Conservation (phyloP, 2,888 invertebrate genomes). For the Ectemnius cavifrons region DNA sequence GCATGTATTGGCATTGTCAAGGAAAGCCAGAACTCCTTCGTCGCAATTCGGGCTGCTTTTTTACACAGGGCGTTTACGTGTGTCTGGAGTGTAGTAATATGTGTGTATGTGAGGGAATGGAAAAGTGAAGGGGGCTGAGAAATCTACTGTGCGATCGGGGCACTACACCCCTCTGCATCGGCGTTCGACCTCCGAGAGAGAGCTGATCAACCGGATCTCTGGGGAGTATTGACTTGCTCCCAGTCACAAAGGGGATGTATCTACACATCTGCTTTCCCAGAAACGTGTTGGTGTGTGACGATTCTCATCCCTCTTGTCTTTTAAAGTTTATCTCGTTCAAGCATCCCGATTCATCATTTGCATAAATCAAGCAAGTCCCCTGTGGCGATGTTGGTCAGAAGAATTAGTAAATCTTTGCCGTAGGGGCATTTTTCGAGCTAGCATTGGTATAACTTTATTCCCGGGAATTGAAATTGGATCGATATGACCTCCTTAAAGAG, state of each 20-base stretch:
- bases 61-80: slow-evolving; percentile 32
- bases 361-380: no score
- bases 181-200: slow-evolving; percentile 37
- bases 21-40: slow-evolving; percentile 29
- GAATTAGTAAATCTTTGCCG: no score
- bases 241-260: slow-evolving; percentile 54
- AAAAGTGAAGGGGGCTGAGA: slow-evolving; percentile 2
- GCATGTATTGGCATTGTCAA: slow-evolving; percentile 21
- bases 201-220: slow-evolving; percentile 56
- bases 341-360: background rate
- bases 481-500: background rate
- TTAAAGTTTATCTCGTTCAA: background rate
- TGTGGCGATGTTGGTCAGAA: no score
- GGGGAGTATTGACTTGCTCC: slow-evolving; percentile 53
- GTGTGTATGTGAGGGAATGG: slow-evolving; percentile 12
- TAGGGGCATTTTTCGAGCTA: no score
- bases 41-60: slow-evolving; percentile 23
- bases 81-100: no score
- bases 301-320: background rate
- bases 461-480: slow-evolving; percentile 7
- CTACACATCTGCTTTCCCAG: slow-evolving; percentile 40
- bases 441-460: background rate
- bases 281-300: slow-evolving; percentile 14
- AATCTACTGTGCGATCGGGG: slow-evolving; percentile 18
- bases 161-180: slow-evolving; percentile 31